These are phyloP conservation scores for Drosophila planitibia DNA, from an alignment of 2,888 invertebrate species.

Conservation along the genomic window DNA sequence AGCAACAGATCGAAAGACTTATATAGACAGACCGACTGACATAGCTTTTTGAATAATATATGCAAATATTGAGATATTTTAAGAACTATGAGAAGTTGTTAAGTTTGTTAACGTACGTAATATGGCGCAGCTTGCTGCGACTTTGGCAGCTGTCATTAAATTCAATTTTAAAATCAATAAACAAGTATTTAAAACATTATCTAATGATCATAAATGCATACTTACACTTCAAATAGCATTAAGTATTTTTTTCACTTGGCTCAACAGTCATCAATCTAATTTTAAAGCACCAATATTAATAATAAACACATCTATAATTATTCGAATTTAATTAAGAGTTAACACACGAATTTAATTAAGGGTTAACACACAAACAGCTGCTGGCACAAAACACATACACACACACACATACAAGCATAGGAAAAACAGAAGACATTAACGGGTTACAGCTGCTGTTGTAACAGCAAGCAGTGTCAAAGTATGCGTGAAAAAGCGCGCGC, in stretches of 20 bases:
- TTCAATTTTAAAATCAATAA: not conserved
- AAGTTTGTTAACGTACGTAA: not conserved
- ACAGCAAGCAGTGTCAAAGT: not conserved
- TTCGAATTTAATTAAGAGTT: not conserved
- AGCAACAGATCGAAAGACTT: not conserved
- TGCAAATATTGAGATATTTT: not conserved
- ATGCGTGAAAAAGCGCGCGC: constrained; percentile 9
- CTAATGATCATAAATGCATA: constrained; percentile 6
- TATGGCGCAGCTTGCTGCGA: not conserved
- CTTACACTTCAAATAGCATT: not conserved
- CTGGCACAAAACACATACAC: not conserved
- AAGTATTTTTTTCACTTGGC: not conserved
- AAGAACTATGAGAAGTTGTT: not conserved
- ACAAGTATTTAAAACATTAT: constrained; percentile 4
- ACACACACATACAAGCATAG: not conserved
- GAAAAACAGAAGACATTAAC: constrained; percentile 10
- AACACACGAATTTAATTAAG: not conserved
- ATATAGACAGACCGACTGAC: not conserved
- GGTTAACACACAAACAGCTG: constrained; percentile 20
- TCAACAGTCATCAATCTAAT: not conserved
- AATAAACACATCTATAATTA: not conserved
- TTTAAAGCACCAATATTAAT: not conserved
- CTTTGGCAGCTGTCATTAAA: not conserved
- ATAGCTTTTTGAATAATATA: not conserved
- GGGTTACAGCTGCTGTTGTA: constrained; percentile 36